phyloP scores from a whole-genome alignment of 2,797 vertebrate species.

The Brachymystax lenok region DNA sequence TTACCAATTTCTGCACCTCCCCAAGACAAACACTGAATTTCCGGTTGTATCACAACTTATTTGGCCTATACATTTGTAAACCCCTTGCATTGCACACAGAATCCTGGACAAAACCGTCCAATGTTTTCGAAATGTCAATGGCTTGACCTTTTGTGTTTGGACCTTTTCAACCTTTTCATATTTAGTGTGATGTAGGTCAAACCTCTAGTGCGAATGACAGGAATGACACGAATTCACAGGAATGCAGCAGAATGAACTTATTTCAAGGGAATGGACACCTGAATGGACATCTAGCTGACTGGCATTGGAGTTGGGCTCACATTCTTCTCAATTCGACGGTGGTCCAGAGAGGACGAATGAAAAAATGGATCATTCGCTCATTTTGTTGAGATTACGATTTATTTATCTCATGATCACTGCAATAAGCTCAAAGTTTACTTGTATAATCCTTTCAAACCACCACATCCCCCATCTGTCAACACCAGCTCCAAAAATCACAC shows the following conservation, averaged over 20 bases:
- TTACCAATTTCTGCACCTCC: neutral
- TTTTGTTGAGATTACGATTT: too few relatives aligned
- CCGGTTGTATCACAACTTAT: neutral
- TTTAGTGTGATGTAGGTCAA: neutral
- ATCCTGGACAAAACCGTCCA: neutral
- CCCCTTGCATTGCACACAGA: neutral
- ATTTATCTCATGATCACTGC: too few relatives aligned
- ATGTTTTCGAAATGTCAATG: neutral
- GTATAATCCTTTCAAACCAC: too few relatives aligned
- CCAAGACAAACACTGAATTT: neutral
- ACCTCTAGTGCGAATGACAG: neutral
- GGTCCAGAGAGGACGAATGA: too few relatives aligned
- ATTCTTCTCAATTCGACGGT: neutral
- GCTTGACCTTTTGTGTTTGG: neutral
- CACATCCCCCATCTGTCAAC: too few relatives aligned
- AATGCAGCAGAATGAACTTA: neutral
- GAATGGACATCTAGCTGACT: neutral
- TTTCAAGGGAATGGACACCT: neutral
- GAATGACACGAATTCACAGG: neutral
- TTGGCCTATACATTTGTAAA: neutral
- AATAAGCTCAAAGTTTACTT: too few relatives aligned
- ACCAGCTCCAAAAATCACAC: too few relatives aligned
- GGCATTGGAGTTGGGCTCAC: neutral
- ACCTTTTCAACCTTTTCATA: too few relatives aligned
- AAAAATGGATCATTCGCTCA: too few relatives aligned